Evolutionary conservation across 2,888 invertebrate genomes (phyloP).

Genomic region (Sminthurinus aureus): DNA sequence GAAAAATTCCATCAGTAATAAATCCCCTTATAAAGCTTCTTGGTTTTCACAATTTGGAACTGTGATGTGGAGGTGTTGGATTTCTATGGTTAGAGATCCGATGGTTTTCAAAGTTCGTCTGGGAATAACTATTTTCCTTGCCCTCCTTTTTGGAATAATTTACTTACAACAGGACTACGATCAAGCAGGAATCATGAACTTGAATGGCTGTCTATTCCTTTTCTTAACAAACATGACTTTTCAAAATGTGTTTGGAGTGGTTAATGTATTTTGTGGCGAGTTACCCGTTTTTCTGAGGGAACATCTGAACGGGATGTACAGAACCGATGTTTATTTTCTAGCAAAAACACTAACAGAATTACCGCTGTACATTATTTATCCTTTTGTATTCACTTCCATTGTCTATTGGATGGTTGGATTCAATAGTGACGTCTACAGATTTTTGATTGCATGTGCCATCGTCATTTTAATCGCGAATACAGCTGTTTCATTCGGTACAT

Average conservation of each 20-base stretch:
- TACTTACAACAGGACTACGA: conserved; percentile 83
- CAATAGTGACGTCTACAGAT: conserved; percentile 72
- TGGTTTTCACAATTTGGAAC: conserved; percentile 89
- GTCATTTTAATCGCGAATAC: conserved; percentile 86
- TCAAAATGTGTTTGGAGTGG: conserved; percentile 62
- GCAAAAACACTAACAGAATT: conserved; percentile 90
- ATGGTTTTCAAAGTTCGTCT: conserved; percentile 87
- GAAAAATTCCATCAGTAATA: conserved; percentile 27
- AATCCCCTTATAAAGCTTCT: conserved; percentile 78
- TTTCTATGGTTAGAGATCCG: conserved; percentile 88
- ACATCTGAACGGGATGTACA: conserved; percentile 87
- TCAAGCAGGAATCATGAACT: conserved; percentile 91
- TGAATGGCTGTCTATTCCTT: conserved; percentile 90
- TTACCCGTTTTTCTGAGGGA: conserved; percentile 67
- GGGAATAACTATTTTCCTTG: conserved; percentile 89
- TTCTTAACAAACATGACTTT: conserved; percentile 93
- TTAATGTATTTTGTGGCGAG: conserved; percentile 34
- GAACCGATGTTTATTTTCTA: conserved; percentile 88
- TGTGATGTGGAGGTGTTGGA: conserved; percentile 88
- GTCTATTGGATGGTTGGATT: conserved; percentile 91
- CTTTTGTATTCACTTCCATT: conserved; percentile 81
- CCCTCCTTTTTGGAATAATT: conserved; percentile 84
- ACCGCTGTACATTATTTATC: conserved; percentile 85
- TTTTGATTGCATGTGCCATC: conserved; percentile 71
- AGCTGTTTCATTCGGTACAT: conserved; percentile 84